Evolutionary conservation across 1,140 invertebrate genomes (phyloP).

Genomic region (Chelonus insularis): DNA sequence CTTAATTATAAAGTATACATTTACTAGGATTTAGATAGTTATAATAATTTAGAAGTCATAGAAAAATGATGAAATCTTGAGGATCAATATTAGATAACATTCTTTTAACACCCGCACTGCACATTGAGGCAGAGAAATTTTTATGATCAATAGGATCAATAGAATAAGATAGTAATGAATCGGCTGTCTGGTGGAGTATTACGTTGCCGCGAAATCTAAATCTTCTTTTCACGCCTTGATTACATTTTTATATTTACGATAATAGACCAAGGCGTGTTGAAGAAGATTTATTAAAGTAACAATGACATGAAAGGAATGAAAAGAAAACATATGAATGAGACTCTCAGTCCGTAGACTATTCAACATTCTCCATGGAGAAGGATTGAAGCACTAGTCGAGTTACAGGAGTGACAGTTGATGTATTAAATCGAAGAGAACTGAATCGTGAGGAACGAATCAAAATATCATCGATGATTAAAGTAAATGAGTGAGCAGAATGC

Average conservation of each 20-base stretch:
- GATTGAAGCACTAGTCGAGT: not conserved
- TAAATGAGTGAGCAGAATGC: slow-evolving; percentile 70
- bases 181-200: slow-evolving; percentile 50
- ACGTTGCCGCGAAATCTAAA: not conserved
- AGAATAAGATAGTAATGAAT: slow-evolving; percentile 10
- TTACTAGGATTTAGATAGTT: no score
- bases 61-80: no score
- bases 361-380: not conserved
- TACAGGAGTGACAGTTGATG: not conserved
- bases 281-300: not conserved
- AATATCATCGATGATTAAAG: slow-evolving; percentile 3
- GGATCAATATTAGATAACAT: no score
- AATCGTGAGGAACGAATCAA: not conserved
- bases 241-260: not conserved
- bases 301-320: not conserved
- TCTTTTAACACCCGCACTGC: no score
- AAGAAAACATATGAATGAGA: not conserved
- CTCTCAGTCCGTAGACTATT: not conserved
- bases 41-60: no score
- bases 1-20: no score
- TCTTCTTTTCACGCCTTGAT: slow-evolving; percentile 2
- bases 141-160: slow-evolving; percentile 11
- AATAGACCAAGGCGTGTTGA: slow-evolving; percentile 1
- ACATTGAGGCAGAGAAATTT: slow-evolving; percentile 1
- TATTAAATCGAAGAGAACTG: not conserved